Conservation (phyloP, 1,140 invertebrate genomes). For the Cotesia chilonis region DNA sequence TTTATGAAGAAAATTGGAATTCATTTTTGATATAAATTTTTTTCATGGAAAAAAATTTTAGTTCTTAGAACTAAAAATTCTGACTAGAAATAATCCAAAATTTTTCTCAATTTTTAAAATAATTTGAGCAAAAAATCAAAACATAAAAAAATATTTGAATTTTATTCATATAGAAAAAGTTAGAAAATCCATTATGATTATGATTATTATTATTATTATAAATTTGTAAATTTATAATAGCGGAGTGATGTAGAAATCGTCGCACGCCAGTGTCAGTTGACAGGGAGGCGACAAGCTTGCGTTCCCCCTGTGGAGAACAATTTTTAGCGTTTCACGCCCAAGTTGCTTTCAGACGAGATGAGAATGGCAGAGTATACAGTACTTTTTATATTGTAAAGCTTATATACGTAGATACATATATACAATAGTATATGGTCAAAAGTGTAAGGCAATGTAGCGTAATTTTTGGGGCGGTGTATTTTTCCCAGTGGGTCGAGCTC, state of each 20-base stretch:
- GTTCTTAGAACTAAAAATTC: no score
- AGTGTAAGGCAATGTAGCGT: constrained; percentile 20
- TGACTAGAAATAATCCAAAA: no score
- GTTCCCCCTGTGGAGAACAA: constrained; percentile 22
- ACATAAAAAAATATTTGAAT: no score
- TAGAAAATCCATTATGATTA: no score
- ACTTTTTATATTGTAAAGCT: neutral
- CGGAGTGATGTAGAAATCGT: constrained; percentile 2
- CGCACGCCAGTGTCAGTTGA: constrained; percentile 1
- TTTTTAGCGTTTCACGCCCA: constrained; percentile 29
- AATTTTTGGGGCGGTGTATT: constrained; percentile 30
- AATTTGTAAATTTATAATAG: constrained; percentile 31
- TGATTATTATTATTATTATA: neutral
- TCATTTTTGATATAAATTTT: no score
- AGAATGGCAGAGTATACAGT: constrained; percentile 1
- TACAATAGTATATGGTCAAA: no score
- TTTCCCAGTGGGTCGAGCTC: constrained; percentile 19
- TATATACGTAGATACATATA: no score
- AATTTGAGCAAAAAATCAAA: no score
- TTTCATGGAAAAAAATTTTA: no score
- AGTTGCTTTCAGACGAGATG: constrained; percentile 15
- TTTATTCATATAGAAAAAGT: no score
- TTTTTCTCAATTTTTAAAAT: no score
- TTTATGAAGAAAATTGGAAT: no score
- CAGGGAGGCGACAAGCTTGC: constrained; percentile 16